These are phyloP conservation scores for Euglossa dilemma DNA, from an alignment of 1,140 invertebrate species.

Conservation along the genomic window DNA sequence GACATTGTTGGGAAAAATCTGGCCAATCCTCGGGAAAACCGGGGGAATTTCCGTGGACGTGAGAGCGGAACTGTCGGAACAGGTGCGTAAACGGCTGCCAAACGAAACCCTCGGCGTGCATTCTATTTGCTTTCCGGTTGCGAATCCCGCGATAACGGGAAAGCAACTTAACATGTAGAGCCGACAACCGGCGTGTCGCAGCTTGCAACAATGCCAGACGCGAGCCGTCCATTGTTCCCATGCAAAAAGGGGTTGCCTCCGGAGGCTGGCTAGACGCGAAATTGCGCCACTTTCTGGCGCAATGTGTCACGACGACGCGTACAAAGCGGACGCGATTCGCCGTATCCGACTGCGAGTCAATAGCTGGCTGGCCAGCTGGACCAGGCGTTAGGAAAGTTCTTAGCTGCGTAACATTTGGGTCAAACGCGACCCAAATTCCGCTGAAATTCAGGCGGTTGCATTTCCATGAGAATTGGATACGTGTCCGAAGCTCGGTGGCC, in stretches of 20 bases:
- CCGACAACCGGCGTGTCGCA: not conserved
- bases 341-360: slow-evolving; percentile 5
- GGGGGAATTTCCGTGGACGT: too few relatives aligned
- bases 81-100: not conserved
- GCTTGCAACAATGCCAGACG: slow-evolving; percentile 29
- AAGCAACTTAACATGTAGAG: slow-evolving; percentile 4
- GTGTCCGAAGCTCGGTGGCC: too few relatives aligned
- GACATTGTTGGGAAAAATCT: too few relatives aligned
- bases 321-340: not conserved
- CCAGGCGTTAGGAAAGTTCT: slow-evolving; percentile 3
- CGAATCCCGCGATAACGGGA: slow-evolving; percentile 22
- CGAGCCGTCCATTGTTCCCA: slow-evolving; percentile 29
- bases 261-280: slow-evolving; percentile 29
- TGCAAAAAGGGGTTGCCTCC: slow-evolving; percentile 14
- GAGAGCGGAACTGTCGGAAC: not conserved
- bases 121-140: not conserved
- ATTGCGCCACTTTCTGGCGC: slow-evolving; percentile 43
- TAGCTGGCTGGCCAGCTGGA: not conserved
- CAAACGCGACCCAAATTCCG: not conserved
- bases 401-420: not conserved
- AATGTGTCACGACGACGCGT: slow-evolving; percentile 22
- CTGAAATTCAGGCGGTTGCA: not conserved
- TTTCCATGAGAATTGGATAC: not conserved
- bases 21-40: too few relatives aligned
- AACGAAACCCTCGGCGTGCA: not conserved